Conservation (phyloP, 2,888 invertebrate species). For the Oligia strigilis region DNA sequence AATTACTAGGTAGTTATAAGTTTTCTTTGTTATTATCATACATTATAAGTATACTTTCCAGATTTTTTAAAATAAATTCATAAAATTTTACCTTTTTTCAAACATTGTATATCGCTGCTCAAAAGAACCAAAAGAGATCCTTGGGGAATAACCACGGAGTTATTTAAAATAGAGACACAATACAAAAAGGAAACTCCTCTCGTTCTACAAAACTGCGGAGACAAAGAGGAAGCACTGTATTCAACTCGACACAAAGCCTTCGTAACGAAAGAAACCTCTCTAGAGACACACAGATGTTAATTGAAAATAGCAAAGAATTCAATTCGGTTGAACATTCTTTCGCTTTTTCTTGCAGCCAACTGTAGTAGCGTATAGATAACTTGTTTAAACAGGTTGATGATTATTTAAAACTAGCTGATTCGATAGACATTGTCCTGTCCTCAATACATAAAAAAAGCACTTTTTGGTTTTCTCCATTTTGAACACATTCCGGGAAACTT, state of each 20-base stretch:
- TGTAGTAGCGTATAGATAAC: not conserved
- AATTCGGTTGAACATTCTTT: slow-evolving; percentile 65
- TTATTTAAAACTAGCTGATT: not conserved
- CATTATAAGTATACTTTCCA: not conserved
- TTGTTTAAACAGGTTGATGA: not conserved
- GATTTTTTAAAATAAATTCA: not conserved
- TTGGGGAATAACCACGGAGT: slow-evolving; percentile 30
- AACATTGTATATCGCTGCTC: not conserved
- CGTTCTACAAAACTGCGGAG: slow-evolving; percentile 54
- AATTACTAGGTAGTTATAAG: not conserved
- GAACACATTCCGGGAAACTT: not conserved
- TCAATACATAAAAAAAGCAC: not conserved
- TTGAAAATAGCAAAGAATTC: slow-evolving; percentile 76
- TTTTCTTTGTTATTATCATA: not conserved
- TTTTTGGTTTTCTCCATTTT: not conserved
- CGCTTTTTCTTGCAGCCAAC: slow-evolving; percentile 19
- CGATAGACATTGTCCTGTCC: not conserved
- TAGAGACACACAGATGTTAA: slow-evolving; percentile 72
- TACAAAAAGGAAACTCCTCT: slow-evolving; percentile 47
- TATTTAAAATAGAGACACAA: slow-evolving; percentile 54
- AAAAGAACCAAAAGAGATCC: slow-evolving; percentile 37
- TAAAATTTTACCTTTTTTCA: not conserved
- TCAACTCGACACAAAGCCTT: slow-evolving; percentile 68
- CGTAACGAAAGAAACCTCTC: slow-evolving; percentile 65
- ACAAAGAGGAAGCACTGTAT: slow-evolving; percentile 63